Evolutionary conservation across 2,888 invertebrate species (phyloP).

Genomic region (Drosophila imparisetae): DNA sequence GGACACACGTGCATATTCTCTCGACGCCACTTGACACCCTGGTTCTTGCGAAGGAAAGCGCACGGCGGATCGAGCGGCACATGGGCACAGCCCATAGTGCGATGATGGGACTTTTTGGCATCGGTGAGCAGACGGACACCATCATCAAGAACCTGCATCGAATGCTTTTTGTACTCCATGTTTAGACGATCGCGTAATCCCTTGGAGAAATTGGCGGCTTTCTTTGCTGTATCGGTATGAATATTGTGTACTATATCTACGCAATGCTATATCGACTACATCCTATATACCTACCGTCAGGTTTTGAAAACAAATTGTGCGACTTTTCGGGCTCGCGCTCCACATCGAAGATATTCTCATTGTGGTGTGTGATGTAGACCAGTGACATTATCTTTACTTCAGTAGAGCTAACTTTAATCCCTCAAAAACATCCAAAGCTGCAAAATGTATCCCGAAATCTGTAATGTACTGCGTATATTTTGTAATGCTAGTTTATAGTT

Average conservation of each 20-base stretch:
- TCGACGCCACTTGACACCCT: constrained; percentile 85
- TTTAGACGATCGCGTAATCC: constrained; percentile 51
- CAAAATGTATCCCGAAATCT: constrained; percentile 33
- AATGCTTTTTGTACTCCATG: constrained; percentile 74
- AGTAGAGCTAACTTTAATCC: not conserved
- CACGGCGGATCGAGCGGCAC: constrained; percentile 87
- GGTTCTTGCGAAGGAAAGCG: constrained; percentile 88
- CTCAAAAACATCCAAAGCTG: constrained; percentile 22
- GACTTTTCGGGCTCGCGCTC: constrained; percentile 54
- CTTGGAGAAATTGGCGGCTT: constrained; percentile 30
- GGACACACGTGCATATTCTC: constrained; percentile 79
- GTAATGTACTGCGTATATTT: constrained; percentile 25
- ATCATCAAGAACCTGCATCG: constrained; percentile 82
- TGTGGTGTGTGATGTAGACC: constrained; percentile 87
- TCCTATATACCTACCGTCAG: constrained; percentile 11
- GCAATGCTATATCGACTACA: not conserved
- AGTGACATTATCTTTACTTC: constrained; percentile 86
- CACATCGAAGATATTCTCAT: constrained; percentile 88
- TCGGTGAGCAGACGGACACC: constrained; percentile 84
- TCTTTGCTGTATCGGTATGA: constrained; percentile 7
- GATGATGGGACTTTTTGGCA: constrained; percentile 85
- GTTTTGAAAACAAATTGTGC: not conserved
- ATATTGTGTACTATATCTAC: not conserved
- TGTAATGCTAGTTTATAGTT: constrained; percentile 23
- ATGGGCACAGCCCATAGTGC: constrained; percentile 89